phyloP scores from a whole-genome alignment of 2,797 vertebrate species.

The Meda fulgida region DNA sequence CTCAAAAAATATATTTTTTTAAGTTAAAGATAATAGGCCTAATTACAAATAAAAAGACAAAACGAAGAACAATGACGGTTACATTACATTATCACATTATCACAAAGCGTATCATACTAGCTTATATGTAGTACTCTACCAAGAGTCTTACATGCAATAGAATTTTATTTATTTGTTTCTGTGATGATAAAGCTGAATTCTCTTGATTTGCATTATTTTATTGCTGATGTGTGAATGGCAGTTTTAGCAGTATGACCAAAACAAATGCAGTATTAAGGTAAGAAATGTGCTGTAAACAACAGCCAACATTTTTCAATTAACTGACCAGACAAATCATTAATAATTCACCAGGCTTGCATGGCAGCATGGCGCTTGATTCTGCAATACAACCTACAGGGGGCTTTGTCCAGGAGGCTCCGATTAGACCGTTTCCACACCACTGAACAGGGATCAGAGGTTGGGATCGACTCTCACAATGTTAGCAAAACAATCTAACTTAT shows the following conservation, averaged over 20 bases:
- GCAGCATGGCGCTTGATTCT: conserved; percentile 40
- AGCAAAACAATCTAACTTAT: conserved; percentile 45
- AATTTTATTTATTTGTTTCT: no score
- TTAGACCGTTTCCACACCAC: conserved; percentile 44
- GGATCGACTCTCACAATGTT: conserved; percentile 32
- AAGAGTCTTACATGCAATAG: no score
- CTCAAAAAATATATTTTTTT: no score
- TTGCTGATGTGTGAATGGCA: background rate
- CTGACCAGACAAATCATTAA: no score
- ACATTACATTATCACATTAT: no score
- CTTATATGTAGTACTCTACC: no score
- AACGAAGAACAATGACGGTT: no score
- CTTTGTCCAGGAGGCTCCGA: conserved; percentile 17
- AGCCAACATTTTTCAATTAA: conserved; percentile 4
- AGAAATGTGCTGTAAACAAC: conserved; percentile 13
- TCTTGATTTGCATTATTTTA: background rate
- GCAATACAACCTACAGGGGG: conserved; percentile 37
- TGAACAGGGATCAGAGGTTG: conserved; percentile 16
- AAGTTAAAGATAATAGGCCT: no score
- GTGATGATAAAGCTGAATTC: no score
- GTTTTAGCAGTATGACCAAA: background rate
- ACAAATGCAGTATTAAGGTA: background rate
- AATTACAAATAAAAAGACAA: no score
- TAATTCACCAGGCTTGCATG: background rate
- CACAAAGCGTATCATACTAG: no score